Base-by-base conservation (phyloP, 2,888 invertebrate species). In the Cataglyphis cursor region DNA sequence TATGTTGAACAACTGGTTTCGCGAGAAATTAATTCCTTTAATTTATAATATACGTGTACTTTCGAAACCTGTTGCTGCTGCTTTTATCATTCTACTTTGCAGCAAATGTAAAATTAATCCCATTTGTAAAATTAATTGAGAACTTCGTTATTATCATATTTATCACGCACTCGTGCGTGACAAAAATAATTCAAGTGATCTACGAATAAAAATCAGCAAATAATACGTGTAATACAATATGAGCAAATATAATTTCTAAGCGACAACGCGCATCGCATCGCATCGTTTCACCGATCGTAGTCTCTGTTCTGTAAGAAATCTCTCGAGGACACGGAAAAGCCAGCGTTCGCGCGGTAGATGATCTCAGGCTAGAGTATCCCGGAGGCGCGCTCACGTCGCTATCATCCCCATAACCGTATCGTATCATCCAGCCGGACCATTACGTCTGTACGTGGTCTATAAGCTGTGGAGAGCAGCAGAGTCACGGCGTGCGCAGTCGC, bases 371-470 rank as follows among this genome's bases (percentile, higher is more conserved):
- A 38, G 24, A 38, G 51, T 21, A 51, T 35, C 62, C 31, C 48
- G 64, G 15, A 57, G 78, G 44, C 44, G 70, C 78, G 59, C 48
- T 81, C 76, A 51, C 61, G 81, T 81, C 73, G 81, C 41, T 1
- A 76, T 85, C 84, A 76, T 85, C 72, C 74, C 78, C 70, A 86
- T 81, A 85, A 85, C 41, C 82, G 75, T 82, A 81, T 82, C 70
- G 83, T 75, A 83, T 73, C 73, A 62, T 70, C 21, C 35, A 35
- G 61, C 59, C 48, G 51, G 62, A 38, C 82, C 82, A 86, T 89
- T 89, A 89, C 84, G 83, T 54, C 65, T 48, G 61, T 86, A 87
- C 88, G 87, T 81, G 85, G 76, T 82, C 89, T 85, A 86, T 83
- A 90, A 90, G 84, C 85, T 82, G 90, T 85, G 82, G 72, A 54